Conservation (phyloP, 2,888 invertebrate genomes). For the Diploptera punctata region DNA sequence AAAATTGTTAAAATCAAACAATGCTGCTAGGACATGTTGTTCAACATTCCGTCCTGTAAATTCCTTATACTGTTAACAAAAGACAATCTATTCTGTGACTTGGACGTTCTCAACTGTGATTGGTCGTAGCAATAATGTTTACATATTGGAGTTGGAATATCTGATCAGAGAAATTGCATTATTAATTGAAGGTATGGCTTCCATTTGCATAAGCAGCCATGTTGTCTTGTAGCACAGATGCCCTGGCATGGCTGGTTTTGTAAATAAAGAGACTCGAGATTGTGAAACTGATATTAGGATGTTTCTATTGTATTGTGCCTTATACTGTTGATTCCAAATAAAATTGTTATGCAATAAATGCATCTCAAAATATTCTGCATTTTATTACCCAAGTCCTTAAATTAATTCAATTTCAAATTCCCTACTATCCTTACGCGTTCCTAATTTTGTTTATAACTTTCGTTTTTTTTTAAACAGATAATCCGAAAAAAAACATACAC, state of each 20-base stretch:
- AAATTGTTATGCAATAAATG: not conserved
- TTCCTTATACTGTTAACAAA: too few species aligned
- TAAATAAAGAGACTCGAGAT: slow-evolving; percentile 7
- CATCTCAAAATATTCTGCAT: too few species aligned
- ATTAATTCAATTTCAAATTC: too few species aligned
- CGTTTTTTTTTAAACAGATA: too few species aligned
- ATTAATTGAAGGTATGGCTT: not conserved
- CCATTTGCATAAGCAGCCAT: slow-evolving; percentile 9
- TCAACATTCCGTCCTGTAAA: too few species aligned
- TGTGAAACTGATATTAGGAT: slow-evolving; percentile 22
- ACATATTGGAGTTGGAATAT: slow-evolving; percentile 11
- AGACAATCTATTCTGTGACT: too few species aligned
- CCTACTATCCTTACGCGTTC: too few species aligned
- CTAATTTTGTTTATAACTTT: too few species aligned
- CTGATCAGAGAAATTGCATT: not conserved
- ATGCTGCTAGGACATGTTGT: too few species aligned
- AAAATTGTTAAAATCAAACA: too few species aligned
- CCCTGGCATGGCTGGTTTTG: slow-evolving; percentile 8
- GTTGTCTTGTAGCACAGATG: not conserved
- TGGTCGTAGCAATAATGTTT: slow-evolving; percentile 11
- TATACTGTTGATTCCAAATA: slow-evolving; percentile 7
- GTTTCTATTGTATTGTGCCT: slow-evolving; percentile 14
- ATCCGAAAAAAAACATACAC: too few species aligned
- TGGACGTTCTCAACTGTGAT: slow-evolving; percentile 12
- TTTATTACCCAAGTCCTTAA: too few species aligned